Evolutionary conservation across 2,888 invertebrate genomes (phyloP), one percentile per base, ranked within the genome.

Genomic region (Agonopterix alstromeriana): DNA sequence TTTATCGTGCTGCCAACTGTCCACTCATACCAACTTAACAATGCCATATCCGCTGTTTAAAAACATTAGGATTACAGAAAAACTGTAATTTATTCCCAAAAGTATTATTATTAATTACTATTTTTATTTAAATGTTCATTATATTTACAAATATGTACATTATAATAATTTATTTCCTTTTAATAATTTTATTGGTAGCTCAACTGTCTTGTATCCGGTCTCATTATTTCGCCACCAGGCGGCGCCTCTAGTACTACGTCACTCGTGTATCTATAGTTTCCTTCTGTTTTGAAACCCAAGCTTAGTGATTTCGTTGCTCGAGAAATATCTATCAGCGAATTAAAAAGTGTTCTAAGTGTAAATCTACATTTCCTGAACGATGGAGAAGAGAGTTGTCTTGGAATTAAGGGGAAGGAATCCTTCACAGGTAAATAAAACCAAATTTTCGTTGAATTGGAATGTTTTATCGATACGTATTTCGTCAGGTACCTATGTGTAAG

Each of bases 331-430:
- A 72, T 68, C 76, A 60, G 69, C 66, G 58, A 68, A 7, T 72
- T 70, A 56, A 57, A 58, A 67, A 77, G 82, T 81, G 79, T 65
- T 70, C 49, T 57, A 63, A 75, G 81, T 79, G 79, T 67, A 65
- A 70, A 62, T 63, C 59, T 58, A 58, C 55, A 63, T 58, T 67
- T 61, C 67, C 59, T 49, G 63, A 58, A 78, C 76, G 67, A 98
- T 98, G 97, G 97, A 97, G 91, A 97, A 97, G 86, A 94, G 98
- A 89, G 94, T 98, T 91, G 95, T 95, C 78, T 91, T 98, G 81
- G 98, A 98, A 90, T 94, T 95, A 90, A 92, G 98, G 78, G 98
- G 97, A 85, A 93, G 94, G 82, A 93, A 93, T 82, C 94, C 97
- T 68, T 93, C 93, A 79, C 94, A 97, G 92, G 98, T 98, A 92